Conservation (phyloP, 2,113 vertebrate species). For the Girardinichthys multiradiatus region DNA sequence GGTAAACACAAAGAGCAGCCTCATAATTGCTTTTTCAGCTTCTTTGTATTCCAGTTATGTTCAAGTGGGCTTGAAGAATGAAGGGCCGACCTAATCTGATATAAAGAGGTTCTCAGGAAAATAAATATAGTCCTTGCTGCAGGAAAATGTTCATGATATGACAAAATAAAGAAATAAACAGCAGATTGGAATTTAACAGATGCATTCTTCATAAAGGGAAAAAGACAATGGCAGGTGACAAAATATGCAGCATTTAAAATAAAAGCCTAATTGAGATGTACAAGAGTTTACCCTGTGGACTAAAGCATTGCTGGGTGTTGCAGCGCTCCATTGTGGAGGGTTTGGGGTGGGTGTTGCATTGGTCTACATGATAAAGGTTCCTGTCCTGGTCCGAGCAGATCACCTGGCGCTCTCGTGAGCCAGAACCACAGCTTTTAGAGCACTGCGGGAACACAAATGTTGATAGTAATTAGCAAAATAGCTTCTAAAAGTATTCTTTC, state of each 20-base stretch:
- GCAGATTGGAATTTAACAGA: not conserved
- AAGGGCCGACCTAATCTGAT: no score
- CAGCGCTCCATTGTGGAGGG: constrained; percentile 85
- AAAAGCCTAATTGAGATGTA: not conserved
- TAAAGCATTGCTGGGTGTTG: constrained; percentile 88
- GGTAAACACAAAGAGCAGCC: no score
- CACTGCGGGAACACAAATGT: constrained; percentile 79
- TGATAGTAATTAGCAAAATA: not conserved
- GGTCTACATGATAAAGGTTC: constrained; percentile 79
- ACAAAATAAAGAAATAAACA: not conserved
- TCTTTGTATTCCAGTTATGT: no score
- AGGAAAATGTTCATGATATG: no score
- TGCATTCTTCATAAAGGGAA: not conserved
- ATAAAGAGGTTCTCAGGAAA: no score
- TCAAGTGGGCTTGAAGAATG: no score
- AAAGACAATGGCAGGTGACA: not conserved
- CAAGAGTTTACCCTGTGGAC: constrained; percentile 84
- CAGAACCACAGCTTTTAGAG: constrained; percentile 88
- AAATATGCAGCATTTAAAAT: not conserved
- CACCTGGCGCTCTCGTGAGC: constrained; percentile 89
- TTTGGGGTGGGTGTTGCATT: constrained; percentile 75
- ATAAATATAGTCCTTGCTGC: no score
- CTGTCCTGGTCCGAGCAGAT: constrained; percentile 85
- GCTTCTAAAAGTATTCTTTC: no score
- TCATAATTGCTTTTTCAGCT: no score